phyloP scores from a whole-genome alignment of 2,888 invertebrate species.

The Nasonia oneida region DNA sequence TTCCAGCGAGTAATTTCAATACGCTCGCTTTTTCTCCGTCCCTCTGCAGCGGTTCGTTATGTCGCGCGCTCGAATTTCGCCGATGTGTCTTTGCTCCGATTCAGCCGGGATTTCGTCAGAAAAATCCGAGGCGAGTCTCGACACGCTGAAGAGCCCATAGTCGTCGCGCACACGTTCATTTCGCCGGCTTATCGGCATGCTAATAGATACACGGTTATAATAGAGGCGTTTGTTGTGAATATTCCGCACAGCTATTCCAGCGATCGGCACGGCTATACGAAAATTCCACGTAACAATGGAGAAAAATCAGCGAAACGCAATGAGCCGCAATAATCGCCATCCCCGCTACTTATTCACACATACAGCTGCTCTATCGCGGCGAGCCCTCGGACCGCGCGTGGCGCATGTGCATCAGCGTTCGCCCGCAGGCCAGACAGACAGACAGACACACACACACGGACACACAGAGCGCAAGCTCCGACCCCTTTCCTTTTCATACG shows the following conservation, averaged over 20 bases:
- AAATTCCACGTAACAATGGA: background rate
- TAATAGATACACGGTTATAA: background rate
- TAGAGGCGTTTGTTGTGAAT: background rate
- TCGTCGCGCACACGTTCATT: background rate
- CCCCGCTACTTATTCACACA: background rate
- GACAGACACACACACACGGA: too few relatives aligned
- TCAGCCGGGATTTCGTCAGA: background rate
- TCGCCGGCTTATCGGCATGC: background rate
- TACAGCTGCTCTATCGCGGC: background rate
- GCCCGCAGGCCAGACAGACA: background rate
- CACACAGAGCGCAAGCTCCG: conserved; percentile 6
- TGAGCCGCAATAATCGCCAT: background rate
- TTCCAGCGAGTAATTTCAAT: background rate
- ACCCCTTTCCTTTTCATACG: conserved; percentile 25
- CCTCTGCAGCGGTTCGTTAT: background rate
- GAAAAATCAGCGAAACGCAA: background rate
- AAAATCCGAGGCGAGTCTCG: background rate
- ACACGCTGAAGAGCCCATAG: background rate
- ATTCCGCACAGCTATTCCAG: background rate
- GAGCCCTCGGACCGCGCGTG: background rate
- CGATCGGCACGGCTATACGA: too few relatives aligned
- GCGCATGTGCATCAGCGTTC: background rate
- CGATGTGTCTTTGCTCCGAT: conserved; percentile 12
- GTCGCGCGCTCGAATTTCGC: background rate
- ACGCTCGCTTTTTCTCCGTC: background rate